Evolutionary conservation across 2,113 vertebrate genomes (phyloP), one percentile per base, ranked within the genome.

Genomic region (Psittacus erithacus): DNA sequence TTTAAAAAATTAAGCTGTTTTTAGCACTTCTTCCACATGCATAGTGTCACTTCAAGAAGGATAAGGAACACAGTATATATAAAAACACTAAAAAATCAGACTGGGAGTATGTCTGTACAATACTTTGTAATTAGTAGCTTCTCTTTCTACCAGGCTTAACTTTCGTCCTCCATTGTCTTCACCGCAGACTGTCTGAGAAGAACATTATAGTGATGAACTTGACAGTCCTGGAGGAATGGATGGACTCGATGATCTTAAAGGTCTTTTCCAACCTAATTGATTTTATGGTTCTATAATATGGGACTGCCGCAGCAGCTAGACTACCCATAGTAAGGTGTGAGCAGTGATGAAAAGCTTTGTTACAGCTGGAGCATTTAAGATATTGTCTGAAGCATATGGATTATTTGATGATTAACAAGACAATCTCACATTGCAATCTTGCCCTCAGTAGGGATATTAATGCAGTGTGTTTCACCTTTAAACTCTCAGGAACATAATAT

Each of bases 1-100:
- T 96, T 79, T 46, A 44, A 90, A 89, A 89, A 93, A 85, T 79
- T 52, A 33, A 47, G n/a, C 68, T 93, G 67, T 23, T 96, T 94
- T 92, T 93, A 86, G 86, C 88, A 83, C 53, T 64, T 62, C 27
- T 41, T 46, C 67, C 14, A 17, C 29, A 17, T 44, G 23, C 27
- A 10, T 19, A 27, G n/a, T 70, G 60, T 67, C 65, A 43, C n/a
- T 88, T 86, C 43, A 81, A 80, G 86, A 91, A 86, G 73, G 68
- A 92, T 55, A 78, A 3, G 7, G 49, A 63, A 8, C 4, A 24
- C 10, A 74, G 38, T 31, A 64, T 15, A 22, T 39, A 86, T 1
- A 27, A 90, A 80, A 92, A 46, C 27, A 39, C 17, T 50, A 10
- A 78, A 52, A 59, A 65, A 29, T 44, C 50, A 28, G n/a, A 49